Evolutionary conservation across 2,888 invertebrate species (phyloP), one percentile per base, ranked within the genome.

Genomic region (Tenthredo distinguenda): DNA sequence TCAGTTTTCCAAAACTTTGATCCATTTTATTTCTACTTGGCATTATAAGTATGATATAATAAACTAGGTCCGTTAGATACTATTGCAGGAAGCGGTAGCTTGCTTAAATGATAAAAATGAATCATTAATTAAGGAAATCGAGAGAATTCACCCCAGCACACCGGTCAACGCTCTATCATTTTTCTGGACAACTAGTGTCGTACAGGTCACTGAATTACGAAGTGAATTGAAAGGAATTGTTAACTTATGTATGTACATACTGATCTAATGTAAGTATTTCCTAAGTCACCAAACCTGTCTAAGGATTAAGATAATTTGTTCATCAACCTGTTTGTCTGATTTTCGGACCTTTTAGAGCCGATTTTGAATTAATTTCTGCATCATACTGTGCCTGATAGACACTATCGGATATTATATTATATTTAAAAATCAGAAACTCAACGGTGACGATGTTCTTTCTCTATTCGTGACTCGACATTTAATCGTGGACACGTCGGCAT

Each of bases 401-500:
- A n/a, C 55, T n/a, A n/a, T 55, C 6, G 18, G n/a, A 55, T 55
- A n/a, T 47, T n/a, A 55, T 9, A 26, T 62, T 62, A 62, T 62
- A 58, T 58, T 58, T 0, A 4, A 12, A 9, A 62, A 21, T 62
- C 21, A 26, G 10, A 21, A 26, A 62, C 62, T 62, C 26, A 26
- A 26, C 26, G 62, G 26, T 62, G 62, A 62, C 62, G 10, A 12
- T 12, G 10, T 62, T 62, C 62, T 62, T 62, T 62, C 62, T 62
- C 62, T 62, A 26, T 10, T 71, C 37, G 37, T 71, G 71, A 34
- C 71, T 71, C 37, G 37, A 40, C 71, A 71, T 71, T 71, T n/a
- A 15, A 71, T 18, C 18, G 37, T 37, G 34, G 37, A 71, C 26
- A 12, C 62, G 62, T 21, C 62, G 26, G 62, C 62, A 21, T 62